Conservation (phyloP, 2,797 vertebrate species). For the Apogon hyalosoma region DNA sequence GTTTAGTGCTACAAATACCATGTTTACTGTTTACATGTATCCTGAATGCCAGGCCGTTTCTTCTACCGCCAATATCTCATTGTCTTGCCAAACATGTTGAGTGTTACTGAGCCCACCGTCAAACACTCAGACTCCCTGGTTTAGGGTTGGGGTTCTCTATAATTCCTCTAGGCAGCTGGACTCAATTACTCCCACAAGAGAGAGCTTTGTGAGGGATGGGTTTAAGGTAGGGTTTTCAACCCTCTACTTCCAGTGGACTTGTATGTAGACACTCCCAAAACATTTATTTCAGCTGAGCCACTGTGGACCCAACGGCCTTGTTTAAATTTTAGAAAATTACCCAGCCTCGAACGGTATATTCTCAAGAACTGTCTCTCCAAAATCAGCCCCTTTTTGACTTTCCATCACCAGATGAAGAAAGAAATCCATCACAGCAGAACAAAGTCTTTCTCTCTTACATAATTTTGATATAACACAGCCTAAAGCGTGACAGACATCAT, state of each 20-base stretch:
- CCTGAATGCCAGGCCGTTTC: conserved; percentile 18
- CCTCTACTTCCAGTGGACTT: conserved; percentile 57
- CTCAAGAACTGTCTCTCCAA: neutral
- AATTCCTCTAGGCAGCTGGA: conserved; percentile 75
- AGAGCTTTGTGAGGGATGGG: conserved; percentile 65
- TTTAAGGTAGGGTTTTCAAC: conserved; percentile 68
- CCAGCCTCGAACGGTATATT: neutral
- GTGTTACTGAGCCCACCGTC: conserved; percentile 35
- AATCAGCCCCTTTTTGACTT: conserved; percentile 15
- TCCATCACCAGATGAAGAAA: conserved; percentile 43
- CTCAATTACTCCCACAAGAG: conserved; percentile 78
- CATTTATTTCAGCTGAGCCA: conserved; percentile 42
- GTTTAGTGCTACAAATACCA: conserved; percentile 19
- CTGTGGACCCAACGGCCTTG: conserved; percentile 19
- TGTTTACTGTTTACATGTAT: conserved; percentile 51
- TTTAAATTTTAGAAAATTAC: conserved; percentile 3
- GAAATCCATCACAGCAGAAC: conserved; percentile 38
- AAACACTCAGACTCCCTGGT: conserved; percentile 20
- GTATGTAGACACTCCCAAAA: conserved; percentile 68
- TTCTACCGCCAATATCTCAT: conserved; percentile 33
- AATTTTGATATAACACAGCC: conserved; percentile 55
- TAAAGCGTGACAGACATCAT: conserved; percentile 39
- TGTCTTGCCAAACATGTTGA: conserved; percentile 54
- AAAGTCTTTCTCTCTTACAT: conserved; percentile 38
- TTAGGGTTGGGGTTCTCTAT: conserved; percentile 49